These are phyloP conservation scores for Eolophus roseicapilla DNA, from an alignment of 2,113 vertebrate species.

Conservation along the genomic window DNA sequence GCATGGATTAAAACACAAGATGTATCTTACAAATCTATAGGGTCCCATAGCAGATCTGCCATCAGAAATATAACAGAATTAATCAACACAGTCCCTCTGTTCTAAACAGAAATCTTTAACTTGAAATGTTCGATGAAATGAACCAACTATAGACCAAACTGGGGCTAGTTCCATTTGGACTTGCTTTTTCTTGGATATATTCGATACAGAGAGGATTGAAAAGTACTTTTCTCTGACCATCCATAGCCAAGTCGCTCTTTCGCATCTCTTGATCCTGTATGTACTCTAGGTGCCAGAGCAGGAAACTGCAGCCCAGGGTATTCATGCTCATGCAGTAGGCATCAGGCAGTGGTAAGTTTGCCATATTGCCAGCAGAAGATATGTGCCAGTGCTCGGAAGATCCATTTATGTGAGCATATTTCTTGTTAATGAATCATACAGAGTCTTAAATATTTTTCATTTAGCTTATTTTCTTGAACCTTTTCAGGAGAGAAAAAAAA, in stretches of 20 bases:
- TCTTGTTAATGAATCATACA: neutral
- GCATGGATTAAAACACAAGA: neutral
- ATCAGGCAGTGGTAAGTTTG: neutral
- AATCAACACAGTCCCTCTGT: neutral
- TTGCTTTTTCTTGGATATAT: neutral
- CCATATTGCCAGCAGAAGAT: neutral
- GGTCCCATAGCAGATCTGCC: neutral
- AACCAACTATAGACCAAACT: neutral
- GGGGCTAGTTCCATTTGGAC: neutral
- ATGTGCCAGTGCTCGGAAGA: neutral
- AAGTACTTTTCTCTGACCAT: neutral
- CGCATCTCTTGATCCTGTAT: no score
- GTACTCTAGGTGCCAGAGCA: neutral
- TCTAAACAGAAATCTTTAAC: slow-evolving; percentile 2
- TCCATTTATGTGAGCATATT: neutral
- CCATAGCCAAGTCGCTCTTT: neutral
- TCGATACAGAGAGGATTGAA: neutral
- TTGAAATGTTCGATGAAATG: neutral
- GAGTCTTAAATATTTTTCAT: neutral
- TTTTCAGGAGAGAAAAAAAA: neutral
- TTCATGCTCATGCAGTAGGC: neutral
- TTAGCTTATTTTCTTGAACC: neutral
- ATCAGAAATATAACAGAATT: neutral
- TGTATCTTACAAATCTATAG: neutral
- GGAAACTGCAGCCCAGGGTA: neutral